Base-by-base conservation (phyloP, 2,888 invertebrate genomes). In the Gastracanthus pulcherrimus region DNA sequence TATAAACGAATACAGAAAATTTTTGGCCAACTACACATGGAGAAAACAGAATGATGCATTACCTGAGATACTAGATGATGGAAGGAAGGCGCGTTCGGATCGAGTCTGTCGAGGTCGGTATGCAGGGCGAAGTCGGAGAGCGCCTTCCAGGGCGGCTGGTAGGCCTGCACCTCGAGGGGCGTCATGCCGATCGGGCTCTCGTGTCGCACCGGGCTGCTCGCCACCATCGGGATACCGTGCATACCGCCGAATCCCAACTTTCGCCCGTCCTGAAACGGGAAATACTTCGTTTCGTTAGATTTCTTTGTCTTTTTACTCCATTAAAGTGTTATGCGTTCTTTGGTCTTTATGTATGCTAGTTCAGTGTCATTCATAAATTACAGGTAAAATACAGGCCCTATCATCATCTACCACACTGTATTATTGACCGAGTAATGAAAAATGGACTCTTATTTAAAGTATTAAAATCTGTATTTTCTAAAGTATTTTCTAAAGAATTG, bases 211-310 rank as follows among this genome's bases (percentile, higher is more conserved):
- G 97, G 97, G 86, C 98, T 98, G 60, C 98, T 97, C 62, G 99
- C 99, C 83, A 99, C 98, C 96, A 99, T 97, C 26, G 99, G 99
- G 86, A 99, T 98, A 82, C 98, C 98, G 90, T 98, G 98, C 96
- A 98, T 97, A 87, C 96, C 96, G 90, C 97, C 97, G 92, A 98
- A 97, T 85, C 97, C 97, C 92, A 98, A 93, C 92, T 98, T 97
- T 86, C 98, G 95, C 87, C 98, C 98, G 93, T 98, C 98, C 98
- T 98, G 95, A 88, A 91, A 89, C 86, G 92, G 91, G 89, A 92
- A 93, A 92, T 92, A 92, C 92, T 92, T 92, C 89, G 91, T 89
- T 90, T 89, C 89, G 89, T 92, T 92, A 92, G 90, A 86, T 81
- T 62, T 77, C 58, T 62, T 62, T 58, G 29, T n/a, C 11, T 45